phyloP scores from a whole-genome alignment of 2,797 vertebrate genomes.

The Lacerta agilis region DNA sequence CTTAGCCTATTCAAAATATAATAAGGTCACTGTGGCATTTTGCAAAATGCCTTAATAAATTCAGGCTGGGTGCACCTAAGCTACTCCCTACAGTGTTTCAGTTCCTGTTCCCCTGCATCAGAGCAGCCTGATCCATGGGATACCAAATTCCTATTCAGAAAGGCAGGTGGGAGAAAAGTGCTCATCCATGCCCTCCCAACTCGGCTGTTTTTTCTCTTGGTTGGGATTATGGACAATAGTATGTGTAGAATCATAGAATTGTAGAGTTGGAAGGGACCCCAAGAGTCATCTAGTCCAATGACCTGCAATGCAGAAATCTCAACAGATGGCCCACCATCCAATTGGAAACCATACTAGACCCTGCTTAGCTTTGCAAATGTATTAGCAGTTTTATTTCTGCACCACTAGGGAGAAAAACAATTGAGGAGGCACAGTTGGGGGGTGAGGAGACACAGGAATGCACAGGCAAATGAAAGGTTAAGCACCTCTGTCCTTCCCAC shows the following conservation, averaged over 20 bases:
- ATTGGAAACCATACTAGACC: too few relatives aligned
- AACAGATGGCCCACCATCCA: too few relatives aligned
- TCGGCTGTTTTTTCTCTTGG: too few relatives aligned
- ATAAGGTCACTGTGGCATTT: not conserved
- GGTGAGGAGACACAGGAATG: not conserved
- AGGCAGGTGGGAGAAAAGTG: not conserved
- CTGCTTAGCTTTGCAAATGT: too few relatives aligned
- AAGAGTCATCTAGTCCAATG: too few relatives aligned
- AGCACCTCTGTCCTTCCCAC: not conserved
- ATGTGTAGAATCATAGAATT: too few relatives aligned
- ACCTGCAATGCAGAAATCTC: too few relatives aligned
- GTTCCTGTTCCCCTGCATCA: not conserved
- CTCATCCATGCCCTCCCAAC: not conserved
- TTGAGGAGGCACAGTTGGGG: too few relatives aligned
- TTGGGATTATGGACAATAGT: too few relatives aligned
- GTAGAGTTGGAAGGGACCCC: too few relatives aligned
- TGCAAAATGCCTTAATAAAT: not conserved
- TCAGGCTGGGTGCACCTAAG: not conserved
- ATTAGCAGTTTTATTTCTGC: too few relatives aligned
- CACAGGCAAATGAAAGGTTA: not conserved
- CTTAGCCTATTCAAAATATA: not conserved
- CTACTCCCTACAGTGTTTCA: not conserved
- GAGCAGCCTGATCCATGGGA: not conserved
- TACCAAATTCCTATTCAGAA: not conserved
- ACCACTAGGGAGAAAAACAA: not conserved